Percentiles rank a stretch among this genome's conserved stretches.
Evolutionary conservation across 2,113 vertebrate species (phyloP).

Genomic region (Oxyura jamaicensis): DNA sequence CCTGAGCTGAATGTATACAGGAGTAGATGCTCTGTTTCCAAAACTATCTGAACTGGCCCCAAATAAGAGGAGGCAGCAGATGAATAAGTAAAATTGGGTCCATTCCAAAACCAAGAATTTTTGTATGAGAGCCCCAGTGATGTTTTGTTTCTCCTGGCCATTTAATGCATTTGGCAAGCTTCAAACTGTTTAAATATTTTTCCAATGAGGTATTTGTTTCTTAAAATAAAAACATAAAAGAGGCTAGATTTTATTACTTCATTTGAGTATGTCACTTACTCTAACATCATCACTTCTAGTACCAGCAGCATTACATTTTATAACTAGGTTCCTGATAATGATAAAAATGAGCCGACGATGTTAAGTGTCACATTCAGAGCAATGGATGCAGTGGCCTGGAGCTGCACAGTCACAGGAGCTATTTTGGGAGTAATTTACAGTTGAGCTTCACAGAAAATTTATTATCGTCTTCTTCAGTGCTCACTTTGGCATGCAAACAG

Average conservation of each 20-base stretch:
- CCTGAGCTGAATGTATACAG: neutral
- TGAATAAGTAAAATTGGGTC: constrained; percentile 19
- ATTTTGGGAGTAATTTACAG: constrained; percentile 18
- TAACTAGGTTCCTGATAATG: neutral
- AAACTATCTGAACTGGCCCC: constrained; percentile 10
- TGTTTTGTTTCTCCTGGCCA: constrained; percentile 42
- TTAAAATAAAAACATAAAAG: neutral
- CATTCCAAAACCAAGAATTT: constrained; percentile 19
- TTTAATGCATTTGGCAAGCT: constrained; percentile 56
- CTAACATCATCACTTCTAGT: neutral
- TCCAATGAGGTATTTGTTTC: constrained; percentile 47
- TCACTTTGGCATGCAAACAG: neutral
- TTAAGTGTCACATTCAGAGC: neutral
- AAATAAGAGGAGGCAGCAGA: constrained; percentile 2
- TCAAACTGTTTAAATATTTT: constrained; percentile 41
- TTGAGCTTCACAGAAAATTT: neutral
- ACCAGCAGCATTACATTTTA: neutral
- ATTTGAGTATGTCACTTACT: constrained; percentile 14
- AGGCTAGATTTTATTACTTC: neutral
- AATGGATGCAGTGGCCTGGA: neutral
- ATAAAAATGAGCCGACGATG: neutral
- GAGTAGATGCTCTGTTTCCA: neutral
- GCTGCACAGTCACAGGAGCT: neutral
- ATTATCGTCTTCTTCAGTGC: neutral
- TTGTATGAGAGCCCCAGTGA: neutral